These are phyloP conservation scores for Oreotrochilus melanogaster DNA, from an alignment of 2,113 vertebrate species.

Conservation along the genomic window DNA sequence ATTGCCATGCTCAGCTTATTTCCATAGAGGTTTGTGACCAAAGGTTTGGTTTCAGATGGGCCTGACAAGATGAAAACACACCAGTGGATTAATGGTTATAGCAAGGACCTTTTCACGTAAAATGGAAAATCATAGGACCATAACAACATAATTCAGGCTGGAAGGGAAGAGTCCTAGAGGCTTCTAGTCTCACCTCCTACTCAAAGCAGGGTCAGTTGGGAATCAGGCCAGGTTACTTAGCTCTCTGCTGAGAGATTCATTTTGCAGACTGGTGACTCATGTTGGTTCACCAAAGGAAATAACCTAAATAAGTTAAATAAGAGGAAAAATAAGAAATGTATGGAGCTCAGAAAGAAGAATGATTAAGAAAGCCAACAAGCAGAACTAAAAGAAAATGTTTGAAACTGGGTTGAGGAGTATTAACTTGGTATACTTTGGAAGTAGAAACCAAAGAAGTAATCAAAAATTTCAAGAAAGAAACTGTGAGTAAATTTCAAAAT, in stretches of 20 bases:
- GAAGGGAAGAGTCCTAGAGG: not conserved
- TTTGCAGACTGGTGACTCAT: not conserved
- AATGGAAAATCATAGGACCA: not conserved
- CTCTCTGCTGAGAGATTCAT: not conserved
- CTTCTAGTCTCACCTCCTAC: not conserved
- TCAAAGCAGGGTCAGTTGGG: not conserved
- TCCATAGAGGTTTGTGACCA: not conserved
- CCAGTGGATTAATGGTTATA: not conserved
- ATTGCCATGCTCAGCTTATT: not conserved
- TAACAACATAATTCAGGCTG: not conserved
- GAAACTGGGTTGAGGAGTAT: not conserved
- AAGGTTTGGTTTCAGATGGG: not conserved
- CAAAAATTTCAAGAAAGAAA: not conserved
- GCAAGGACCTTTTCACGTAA: not conserved
- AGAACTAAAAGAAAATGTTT: not conserved
- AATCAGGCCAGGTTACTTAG: not conserved
- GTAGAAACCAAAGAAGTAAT: not conserved
- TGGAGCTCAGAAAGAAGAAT: not conserved
- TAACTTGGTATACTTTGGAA: not conserved
- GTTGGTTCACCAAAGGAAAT: not conserved
- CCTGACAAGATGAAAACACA: not conserved
- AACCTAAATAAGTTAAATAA: not conserved
- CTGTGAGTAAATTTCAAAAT: not conserved
- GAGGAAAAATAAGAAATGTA: not conserved
- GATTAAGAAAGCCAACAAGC: not conserved